A percentile compares a stretch with the other conserved stretches of the same genome.
These are phyloP conservation scores for Phylloscopus trochiloides DNA, from an alignment of 2,113 vertebrate genomes.

Conservation along the genomic window DNA sequence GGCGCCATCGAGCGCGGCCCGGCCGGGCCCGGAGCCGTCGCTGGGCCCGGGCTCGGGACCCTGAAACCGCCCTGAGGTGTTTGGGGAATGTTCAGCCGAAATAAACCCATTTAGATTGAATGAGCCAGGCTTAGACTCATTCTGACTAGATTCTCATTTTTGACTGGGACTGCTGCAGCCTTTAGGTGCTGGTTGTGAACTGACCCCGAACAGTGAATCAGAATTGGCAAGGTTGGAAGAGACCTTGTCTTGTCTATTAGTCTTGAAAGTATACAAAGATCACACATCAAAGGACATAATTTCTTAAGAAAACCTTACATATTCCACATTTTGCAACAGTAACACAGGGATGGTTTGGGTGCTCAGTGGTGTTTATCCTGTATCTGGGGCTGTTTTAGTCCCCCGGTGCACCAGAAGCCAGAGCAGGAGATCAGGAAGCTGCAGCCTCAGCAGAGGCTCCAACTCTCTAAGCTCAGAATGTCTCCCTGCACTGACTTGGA, in stretches of 20 bases:
- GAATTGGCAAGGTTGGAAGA: neutral
- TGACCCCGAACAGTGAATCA: neutral
- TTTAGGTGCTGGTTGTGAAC: neutral
- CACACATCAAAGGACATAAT: neutral
- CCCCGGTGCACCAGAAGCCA: neutral
- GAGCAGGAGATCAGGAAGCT: neutral
- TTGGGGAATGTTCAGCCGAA: neutral
- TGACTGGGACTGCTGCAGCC: neutral
- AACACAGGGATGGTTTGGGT: neutral
- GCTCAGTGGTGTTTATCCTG: neutral
- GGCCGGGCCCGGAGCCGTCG: too few relatives aligned
- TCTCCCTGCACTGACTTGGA: neutral
- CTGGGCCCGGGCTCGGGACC: too few relatives aligned
- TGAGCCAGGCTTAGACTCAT: neutral
- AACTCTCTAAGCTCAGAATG: neutral
- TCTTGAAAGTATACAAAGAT: neutral
- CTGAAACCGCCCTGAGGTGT: rapidly evolving
- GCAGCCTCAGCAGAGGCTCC: neutral
- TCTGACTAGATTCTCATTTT: neutral
- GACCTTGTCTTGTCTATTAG: neutral
- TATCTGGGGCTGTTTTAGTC: neutral
- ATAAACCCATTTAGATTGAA: neutral
- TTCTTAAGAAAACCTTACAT: neutral
- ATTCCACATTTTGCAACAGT: neutral
- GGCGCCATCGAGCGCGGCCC: neutral